These are phyloP conservation scores for Drosophila subsilvestris DNA, from an alignment of 2,888 invertebrate species.

Conservation along the genomic window DNA sequence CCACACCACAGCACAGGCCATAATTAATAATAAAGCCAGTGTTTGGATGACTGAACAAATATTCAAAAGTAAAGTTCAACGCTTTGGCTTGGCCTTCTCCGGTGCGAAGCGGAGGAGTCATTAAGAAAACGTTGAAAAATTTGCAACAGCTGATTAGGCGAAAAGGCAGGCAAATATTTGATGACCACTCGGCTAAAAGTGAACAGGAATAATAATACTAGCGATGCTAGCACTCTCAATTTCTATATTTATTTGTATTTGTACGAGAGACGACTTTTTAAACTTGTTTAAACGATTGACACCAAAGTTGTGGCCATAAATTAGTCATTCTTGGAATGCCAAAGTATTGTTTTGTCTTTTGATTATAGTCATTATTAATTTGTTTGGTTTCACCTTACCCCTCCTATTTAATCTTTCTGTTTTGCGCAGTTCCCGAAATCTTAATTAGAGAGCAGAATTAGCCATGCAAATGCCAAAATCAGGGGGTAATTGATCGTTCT, in stretches of 20 bases:
- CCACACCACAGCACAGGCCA: constrained; percentile 25
- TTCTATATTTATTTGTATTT: constrained; percentile 14
- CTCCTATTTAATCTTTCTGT: constrained; percentile 4
- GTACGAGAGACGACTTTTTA: constrained; percentile 10
- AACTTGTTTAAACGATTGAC: constrained; percentile 9
- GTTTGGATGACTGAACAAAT: constrained; percentile 61
- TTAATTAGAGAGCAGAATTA: constrained; percentile 20
- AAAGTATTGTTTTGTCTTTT: constrained; percentile 3
- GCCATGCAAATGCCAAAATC: constrained; percentile 28
- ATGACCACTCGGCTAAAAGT: constrained; percentile 22
- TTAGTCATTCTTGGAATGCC: constrained; percentile 27
- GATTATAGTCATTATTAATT: constrained; percentile 13
- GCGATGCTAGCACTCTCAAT: constrained; percentile 7
- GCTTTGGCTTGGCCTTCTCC: constrained; percentile 61
- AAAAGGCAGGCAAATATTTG: constrained; percentile 31
- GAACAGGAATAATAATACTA: background rate
- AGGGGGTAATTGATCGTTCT: background rate
- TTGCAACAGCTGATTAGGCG: constrained; percentile 44
- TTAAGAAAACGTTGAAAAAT: constrained; percentile 25
- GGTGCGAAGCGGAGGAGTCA: constrained; percentile 18
- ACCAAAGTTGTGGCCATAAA: constrained; percentile 5
- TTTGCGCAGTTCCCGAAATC: constrained; percentile 49
- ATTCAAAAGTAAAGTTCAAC: constrained; percentile 66
- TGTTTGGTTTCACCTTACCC: constrained; percentile 1
- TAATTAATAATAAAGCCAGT: constrained; percentile 63